phyloP scores from a whole-genome alignment of 2,797 vertebrate species.

The Dromococcyx pavoninus region DNA sequence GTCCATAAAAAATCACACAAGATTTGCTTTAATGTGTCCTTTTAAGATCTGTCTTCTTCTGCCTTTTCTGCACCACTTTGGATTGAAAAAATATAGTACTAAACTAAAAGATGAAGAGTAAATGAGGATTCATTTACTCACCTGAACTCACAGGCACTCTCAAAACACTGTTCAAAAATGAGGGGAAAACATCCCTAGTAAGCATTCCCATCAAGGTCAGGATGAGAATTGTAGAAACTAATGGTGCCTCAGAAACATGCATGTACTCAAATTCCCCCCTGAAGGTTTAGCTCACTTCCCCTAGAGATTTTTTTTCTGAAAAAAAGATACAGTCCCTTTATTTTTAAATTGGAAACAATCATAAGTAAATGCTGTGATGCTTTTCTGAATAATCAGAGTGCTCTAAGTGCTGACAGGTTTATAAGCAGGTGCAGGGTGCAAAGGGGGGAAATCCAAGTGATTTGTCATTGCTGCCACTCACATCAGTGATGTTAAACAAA shows the following conservation, averaged over 20 bases:
- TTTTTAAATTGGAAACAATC: background rate
- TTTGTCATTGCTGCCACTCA: background rate
- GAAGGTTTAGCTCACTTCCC: conserved; percentile 13
- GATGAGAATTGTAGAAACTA: background rate
- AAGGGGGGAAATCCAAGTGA: background rate
- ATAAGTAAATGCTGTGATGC: background rate
- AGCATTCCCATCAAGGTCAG: background rate
- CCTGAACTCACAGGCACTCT: background rate
- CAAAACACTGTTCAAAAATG: background rate
- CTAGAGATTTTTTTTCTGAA: background rate
- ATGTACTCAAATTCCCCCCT: background rate
- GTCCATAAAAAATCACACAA: background rate
- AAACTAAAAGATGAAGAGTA: background rate
- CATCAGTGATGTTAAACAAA: background rate
- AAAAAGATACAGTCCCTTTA: background rate
- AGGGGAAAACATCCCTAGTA: background rate
- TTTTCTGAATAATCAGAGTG: background rate
- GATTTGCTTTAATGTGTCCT: background rate
- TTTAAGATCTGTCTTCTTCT: background rate
- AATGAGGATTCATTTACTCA: background rate
- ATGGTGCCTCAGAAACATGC: background rate
- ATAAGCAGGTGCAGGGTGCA: background rate
- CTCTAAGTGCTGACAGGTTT: conserved; percentile 9
- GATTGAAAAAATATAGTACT: background rate
- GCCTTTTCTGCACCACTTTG: background rate